Percentiles rank a stretch among this genome's conserved stretches.
Conservation (phyloP, 1,140 invertebrate species). For the Lethocerus indicus region DNA sequence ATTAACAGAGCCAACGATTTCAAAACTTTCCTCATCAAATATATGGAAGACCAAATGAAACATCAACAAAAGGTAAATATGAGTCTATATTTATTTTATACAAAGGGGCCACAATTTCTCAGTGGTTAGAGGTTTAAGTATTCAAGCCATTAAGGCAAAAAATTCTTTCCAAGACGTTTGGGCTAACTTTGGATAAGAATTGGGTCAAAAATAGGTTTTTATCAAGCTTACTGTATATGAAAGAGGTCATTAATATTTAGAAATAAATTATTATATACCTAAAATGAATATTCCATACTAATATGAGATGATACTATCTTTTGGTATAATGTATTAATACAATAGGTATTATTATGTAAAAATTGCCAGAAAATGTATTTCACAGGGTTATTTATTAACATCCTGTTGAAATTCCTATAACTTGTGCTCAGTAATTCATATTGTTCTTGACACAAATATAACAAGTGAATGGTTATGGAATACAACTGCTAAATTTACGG, state of each 20-base stretch:
- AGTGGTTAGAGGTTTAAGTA: not conserved
- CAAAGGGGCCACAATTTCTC: not conserved
- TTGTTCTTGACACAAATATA: too few species aligned
- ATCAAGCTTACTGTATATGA: not conserved
- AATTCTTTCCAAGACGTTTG: not conserved
- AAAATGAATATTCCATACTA: too few species aligned
- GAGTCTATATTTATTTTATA: not conserved
- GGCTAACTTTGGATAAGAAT: slow-evolving; percentile 3
- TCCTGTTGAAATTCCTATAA: too few species aligned
- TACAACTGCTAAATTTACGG: not conserved
- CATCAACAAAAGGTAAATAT: slow-evolving; percentile 75
- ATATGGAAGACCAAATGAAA: slow-evolving; percentile 84
- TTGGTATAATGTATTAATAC: too few species aligned
- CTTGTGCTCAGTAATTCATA: too few species aligned
- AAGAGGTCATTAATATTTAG: not conserved
- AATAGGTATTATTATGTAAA: too few species aligned
- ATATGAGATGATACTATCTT: too few species aligned
- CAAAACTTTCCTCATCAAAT: slow-evolving; percentile 72
- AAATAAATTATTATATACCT: too few species aligned
- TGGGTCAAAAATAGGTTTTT: not conserved
- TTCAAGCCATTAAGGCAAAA: not conserved
- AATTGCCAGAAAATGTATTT: too few species aligned
- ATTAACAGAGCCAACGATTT: slow-evolving; percentile 77
- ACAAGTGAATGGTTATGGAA: too few species aligned
- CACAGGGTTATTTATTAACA: too few species aligned